Conservation (phyloP, 2,113 vertebrate species). For the Diphyllodes magnificus region DNA sequence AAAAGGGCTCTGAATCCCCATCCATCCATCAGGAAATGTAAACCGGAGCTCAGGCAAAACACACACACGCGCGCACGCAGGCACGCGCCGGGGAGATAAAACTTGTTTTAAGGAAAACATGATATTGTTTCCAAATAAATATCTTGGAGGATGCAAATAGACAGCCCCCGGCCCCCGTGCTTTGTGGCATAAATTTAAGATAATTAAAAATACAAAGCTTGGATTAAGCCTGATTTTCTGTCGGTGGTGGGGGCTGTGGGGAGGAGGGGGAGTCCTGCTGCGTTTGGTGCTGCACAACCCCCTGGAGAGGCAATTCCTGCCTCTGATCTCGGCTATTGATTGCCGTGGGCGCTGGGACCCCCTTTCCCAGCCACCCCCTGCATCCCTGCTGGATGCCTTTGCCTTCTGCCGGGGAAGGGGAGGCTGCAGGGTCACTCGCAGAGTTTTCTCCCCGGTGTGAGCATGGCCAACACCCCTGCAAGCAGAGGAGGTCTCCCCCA, state of each 20-base stretch:
- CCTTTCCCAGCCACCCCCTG: not conserved
- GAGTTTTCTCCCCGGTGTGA: not conserved
- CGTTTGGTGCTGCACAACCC: not conserved
- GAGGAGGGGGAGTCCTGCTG: not conserved
- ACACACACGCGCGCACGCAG: not conserved
- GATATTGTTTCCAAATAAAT: slow-evolving; percentile 52
- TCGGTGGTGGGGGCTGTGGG: not conserved
- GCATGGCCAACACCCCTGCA: not conserved
- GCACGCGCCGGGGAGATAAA: slow-evolving; percentile 26
- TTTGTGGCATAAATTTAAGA: slow-evolving; percentile 4
- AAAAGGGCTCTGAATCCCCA: slow-evolving; percentile 41
- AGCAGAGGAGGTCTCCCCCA: not conserved
- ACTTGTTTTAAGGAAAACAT: slow-evolving; percentile 49
- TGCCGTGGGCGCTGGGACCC: fast-evolving
- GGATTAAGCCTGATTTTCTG: slow-evolving; percentile 36
- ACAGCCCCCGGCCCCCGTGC: not conserved
- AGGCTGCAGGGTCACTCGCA: not conserved
- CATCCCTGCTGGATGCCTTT: not conserved
- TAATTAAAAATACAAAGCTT: slow-evolving; percentile 30
- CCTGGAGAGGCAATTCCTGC: not conserved
- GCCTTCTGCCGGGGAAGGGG: not conserved
- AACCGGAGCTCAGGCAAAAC: slow-evolving; percentile 30
- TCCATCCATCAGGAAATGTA: slow-evolving; percentile 68
- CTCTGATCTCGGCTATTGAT: not conserved
- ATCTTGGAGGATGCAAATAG: not conserved